These are phyloP conservation scores for Dicrurus megarhynchus DNA, from an alignment of 2,113 vertebrate species.

Conservation along the genomic window DNA sequence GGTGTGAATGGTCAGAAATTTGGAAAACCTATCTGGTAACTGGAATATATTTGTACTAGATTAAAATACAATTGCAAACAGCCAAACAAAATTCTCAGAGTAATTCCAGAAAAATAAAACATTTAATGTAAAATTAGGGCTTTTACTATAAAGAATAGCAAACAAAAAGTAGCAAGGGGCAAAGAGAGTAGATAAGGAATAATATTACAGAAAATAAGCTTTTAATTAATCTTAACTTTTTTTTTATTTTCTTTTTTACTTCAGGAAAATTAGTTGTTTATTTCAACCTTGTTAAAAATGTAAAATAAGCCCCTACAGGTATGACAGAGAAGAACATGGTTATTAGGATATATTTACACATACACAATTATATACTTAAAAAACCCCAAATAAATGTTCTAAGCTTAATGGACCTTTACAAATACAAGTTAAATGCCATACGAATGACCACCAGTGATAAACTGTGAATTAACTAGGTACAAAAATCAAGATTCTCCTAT, in stretches of 20 bases:
- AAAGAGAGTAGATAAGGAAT: neutral
- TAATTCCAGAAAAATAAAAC: neutral
- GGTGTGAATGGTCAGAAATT: neutral
- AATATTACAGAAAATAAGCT: neutral
- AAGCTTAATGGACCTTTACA: neutral
- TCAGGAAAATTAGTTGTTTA: neutral
- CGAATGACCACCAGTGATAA: neutral
- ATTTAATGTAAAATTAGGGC: neutral
- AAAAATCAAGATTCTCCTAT: neutral
- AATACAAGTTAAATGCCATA: neutral
- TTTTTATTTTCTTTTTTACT: neutral
- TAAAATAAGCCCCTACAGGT: neutral
- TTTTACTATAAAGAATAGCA: neutral
- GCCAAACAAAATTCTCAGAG: neutral
- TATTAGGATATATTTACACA: neutral
- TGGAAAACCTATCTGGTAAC: neutral
- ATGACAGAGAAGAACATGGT: neutral
- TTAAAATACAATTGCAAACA: neutral
- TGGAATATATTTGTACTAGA: neutral
- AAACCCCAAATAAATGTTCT: neutral
- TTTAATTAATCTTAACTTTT: neutral
- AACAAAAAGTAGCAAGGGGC: neutral
- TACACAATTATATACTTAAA: neutral
- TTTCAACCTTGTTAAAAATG: neutral
- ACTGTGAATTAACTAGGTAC: neutral